Evolutionary conservation across 2,797 vertebrate genomes (phyloP).

Genomic region (Protonibea diacanthus): DNA sequence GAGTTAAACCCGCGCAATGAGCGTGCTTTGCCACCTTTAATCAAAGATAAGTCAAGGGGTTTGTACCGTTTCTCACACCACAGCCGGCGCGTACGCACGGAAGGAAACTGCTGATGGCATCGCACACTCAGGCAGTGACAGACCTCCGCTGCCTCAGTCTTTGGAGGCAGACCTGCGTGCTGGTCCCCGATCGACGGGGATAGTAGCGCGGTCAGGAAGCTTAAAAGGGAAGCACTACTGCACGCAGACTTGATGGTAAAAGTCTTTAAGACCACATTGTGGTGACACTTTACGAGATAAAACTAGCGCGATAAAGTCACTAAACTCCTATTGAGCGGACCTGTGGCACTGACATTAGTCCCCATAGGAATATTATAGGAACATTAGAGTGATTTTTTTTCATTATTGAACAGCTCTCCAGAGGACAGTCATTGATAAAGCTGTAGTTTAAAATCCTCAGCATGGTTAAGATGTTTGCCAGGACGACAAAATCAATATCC

Average conservation of each 20-base stretch:
- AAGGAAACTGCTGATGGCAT: neutral
- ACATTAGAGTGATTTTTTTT: neutral
- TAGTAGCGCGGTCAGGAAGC: neutral
- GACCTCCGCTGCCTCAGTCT: neutral
- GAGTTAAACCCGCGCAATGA: fast-evolving
- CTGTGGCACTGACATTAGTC: constrained; percentile 6
- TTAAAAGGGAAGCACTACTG: neutral
- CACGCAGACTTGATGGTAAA: neutral
- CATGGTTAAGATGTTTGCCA: constrained; percentile 23
- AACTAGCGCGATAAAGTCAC: constrained; percentile 11
- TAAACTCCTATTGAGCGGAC: neutral
- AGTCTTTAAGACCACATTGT: neutral
- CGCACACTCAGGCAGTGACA: neutral
- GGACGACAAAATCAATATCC: neutral
- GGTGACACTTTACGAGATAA: neutral
- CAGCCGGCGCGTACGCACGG: neutral
- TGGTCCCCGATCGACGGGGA: constrained; percentile 20
- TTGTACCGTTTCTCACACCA: neutral
- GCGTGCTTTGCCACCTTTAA: neutral
- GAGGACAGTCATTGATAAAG: constrained; percentile 13
- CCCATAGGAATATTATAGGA: constrained; percentile 6
- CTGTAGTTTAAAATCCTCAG: constrained; percentile 14
- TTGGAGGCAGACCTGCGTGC: neutral
- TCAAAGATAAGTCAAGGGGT: neutral
- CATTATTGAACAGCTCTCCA: constrained; percentile 7